phyloP scores from a whole-genome alignment of 92 coral and sea anemone species.

The Zoanthus gigantus region DNA sequence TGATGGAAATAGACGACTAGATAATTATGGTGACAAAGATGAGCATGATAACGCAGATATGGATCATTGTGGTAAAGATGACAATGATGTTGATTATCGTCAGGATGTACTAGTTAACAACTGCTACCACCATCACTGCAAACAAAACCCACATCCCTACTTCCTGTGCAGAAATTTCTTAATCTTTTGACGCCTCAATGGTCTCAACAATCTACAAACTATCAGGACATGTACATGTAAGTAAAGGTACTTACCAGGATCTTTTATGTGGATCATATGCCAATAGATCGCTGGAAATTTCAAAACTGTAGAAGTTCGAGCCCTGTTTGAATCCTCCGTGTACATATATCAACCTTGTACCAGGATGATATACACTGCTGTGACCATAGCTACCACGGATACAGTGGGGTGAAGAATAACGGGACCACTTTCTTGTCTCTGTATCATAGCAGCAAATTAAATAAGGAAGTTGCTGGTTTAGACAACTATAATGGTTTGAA shows the following conservation, averaged over 20 bases:
- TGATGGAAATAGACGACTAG: no score
- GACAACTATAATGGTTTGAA: no score
- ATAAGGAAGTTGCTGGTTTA: no score
- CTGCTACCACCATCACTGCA: not conserved
- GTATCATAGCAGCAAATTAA: not conserved
- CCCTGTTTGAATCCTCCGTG: conserved; percentile 77
- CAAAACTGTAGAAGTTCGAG: not conserved
- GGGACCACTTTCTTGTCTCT: conserved; percentile 26
- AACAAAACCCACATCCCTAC: not conserved
- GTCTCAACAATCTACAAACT: not conserved
- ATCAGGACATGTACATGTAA: not conserved
- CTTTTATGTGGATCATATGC: conserved; percentile 73
- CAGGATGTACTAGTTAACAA: not conserved
- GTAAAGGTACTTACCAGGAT: conserved; percentile 69
- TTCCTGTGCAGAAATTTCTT: not conserved
- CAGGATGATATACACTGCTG: conserved; percentile 86
- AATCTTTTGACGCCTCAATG: not conserved
- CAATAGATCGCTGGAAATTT: conserved; percentile 56
- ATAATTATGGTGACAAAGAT: no score
- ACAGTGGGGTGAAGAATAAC: conserved; percentile 20
- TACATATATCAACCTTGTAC: conserved; percentile 67
- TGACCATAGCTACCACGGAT: conserved; percentile 83
- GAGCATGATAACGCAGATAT: not conserved
- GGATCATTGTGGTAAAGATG: not conserved
- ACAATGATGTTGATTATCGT: not conserved